Evolutionary conservation across 2,888 invertebrate species (phyloP).

Genomic region (Melanophora roralis): DNA sequence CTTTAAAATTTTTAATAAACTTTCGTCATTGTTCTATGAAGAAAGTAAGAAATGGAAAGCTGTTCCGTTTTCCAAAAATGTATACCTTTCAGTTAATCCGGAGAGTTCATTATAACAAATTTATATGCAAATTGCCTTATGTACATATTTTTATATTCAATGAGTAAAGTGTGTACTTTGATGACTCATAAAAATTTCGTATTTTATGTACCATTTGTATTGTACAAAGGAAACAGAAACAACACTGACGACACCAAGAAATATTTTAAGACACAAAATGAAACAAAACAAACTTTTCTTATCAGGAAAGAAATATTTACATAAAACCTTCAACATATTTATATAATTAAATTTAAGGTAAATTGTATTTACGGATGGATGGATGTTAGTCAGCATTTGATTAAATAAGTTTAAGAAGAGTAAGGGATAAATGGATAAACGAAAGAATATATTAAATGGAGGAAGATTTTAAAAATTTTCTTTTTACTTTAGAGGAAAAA

Average conservation of each 20-base stretch:
- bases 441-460: not conserved
- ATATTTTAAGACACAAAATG: conserved; percentile 66
- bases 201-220: conserved; percentile 58
- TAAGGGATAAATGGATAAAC: not conserved
- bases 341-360: conserved; percentile 20
- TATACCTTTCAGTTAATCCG: conserved; percentile 9
- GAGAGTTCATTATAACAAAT: conserved; percentile 66
- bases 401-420: not conserved
- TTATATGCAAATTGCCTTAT: conserved; percentile 72
- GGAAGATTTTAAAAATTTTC: too few relatives aligned
- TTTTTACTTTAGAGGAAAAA: too few relatives aligned
- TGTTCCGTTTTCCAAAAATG: not conserved
- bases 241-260: conserved; percentile 44
- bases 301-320: conserved; percentile 36
- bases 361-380: conserved; percentile 30
- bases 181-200: conserved; percentile 67
- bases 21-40: not conserved
- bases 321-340: conserved; percentile 25
- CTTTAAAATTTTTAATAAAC: not conserved
- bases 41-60: not conserved
- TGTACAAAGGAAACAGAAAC: conserved; percentile 12
- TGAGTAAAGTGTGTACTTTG: conserved; percentile 43
- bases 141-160: conserved; percentile 7
- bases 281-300: conserved; percentile 23
- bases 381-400: not conserved